Conservation (phyloP, 2,888 invertebrate genomes). For the Melanostoma scalare region DNA sequence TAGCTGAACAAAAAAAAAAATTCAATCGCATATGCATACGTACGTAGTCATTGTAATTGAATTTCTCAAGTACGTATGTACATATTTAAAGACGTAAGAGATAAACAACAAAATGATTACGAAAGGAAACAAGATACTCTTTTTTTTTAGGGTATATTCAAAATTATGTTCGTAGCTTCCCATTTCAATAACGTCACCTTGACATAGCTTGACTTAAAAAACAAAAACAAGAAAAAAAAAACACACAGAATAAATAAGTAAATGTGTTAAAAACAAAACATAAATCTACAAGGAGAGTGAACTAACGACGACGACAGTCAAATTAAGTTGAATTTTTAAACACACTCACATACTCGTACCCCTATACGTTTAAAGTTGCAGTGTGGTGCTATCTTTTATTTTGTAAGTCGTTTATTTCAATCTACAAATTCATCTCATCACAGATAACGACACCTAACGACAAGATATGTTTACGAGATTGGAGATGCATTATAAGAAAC, state of each 20-base stretch:
- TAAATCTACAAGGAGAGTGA: conserved; percentile 37
- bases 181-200: conserved; percentile 67
- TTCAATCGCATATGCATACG: not conserved
- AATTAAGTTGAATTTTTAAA: not conserved
- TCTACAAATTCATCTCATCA: too few species aligned
- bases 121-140: conserved; percentile 13
- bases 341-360: too few species aligned
- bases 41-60: conserved; percentile 12
- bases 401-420: not conserved
- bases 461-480: conserved; percentile 14
- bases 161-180: conserved; percentile 17
- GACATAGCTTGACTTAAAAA: conserved; percentile 56
- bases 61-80: conserved; percentile 24
- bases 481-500: not conserved
- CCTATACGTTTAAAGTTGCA: not conserved
- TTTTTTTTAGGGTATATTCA: too few species aligned
- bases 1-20: not conserved
- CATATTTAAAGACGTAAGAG: conserved; percentile 11
- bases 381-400: not conserved
- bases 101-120: not conserved
- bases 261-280: conserved; percentile 54
- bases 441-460: not conserved
- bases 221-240: conserved; percentile 25
- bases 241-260: conserved; percentile 7
- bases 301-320: not conserved